A percentile compares a stretch with the other conserved stretches of the same genome.
These are phyloP conservation scores for Popillia japonica DNA, from an alignment of 1,140 invertebrate genomes.

Conservation along the genomic window DNA sequence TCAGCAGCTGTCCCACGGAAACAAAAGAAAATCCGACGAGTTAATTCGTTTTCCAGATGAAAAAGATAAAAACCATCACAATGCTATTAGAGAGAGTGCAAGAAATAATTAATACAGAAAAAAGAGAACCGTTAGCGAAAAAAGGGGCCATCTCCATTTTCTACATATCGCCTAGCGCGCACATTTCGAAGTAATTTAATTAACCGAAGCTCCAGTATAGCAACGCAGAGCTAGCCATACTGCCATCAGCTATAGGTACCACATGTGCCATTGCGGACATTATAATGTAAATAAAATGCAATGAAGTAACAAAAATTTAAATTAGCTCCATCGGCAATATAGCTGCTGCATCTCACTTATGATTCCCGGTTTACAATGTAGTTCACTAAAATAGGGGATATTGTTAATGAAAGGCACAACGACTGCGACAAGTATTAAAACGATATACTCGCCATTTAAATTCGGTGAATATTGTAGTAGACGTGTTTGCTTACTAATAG, in stretches of 20 bases:
- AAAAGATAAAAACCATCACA: too few relatives aligned
- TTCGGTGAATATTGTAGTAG: too few relatives aligned
- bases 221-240: background rate
- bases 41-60: background rate
- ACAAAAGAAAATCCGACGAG: too few relatives aligned
- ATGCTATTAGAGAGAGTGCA: background rate
- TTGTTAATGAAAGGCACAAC: too few relatives aligned
- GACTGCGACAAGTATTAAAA: too few relatives aligned
- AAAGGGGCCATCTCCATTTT: background rate
- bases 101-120: slow-evolving; percentile 2
- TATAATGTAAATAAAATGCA: background rate
- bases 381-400: too few relatives aligned
- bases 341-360: too few relatives aligned
- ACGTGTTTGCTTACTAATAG: too few relatives aligned
- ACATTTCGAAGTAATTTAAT: slow-evolving; percentile 11
- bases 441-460: too few relatives aligned
- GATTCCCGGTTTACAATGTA: too few relatives aligned
- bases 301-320: too few relatives aligned
- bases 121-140: background rate
- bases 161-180: background rate
- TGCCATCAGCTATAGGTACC: background rate
- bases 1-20: background rate
- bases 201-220: background rate
- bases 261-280: background rate
- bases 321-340: too few relatives aligned